These are phyloP conservation scores for Pangasius djambal DNA, from an alignment of 2,797 vertebrate genomes.

Conservation along the genomic window DNA sequence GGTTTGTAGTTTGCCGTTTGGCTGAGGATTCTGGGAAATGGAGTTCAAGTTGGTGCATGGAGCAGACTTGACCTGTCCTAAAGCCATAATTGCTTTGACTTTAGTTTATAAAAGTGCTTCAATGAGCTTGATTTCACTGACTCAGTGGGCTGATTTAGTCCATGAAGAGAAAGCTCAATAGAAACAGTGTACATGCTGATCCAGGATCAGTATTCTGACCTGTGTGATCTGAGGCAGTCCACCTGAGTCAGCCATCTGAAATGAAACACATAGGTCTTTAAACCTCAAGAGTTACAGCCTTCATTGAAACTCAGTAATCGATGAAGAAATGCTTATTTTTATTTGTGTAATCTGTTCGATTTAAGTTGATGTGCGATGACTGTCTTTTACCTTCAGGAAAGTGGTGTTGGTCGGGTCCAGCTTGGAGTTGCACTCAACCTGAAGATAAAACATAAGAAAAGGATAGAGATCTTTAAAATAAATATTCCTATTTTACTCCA, in stretches of 20 bases:
- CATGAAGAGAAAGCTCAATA: background rate
- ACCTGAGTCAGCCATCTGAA: constrained; percentile 93
- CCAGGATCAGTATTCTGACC: constrained; percentile 75
- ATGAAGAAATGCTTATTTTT: background rate
- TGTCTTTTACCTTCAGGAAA: constrained; percentile 88
- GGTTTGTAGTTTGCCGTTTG: background rate
- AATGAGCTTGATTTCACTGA: background rate
- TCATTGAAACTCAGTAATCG: background rate
- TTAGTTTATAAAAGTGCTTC: background rate
- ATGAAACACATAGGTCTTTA: background rate
- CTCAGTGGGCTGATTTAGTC: background rate
- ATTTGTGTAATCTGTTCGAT: background rate
- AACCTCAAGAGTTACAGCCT: background rate
- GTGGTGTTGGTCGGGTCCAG: constrained; percentile 96
- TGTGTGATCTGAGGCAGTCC: constrained; percentile 96
- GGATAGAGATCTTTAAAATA: too few species aligned
- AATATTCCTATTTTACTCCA: background rate
- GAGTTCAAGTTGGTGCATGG: background rate
- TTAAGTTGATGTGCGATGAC: background rate
- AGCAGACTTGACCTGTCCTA: background rate
- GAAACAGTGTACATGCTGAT: background rate
- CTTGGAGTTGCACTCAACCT: constrained; percentile 99
- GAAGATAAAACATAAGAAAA: background rate
- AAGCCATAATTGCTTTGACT: background rate
- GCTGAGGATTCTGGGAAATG: background rate